Evolutionary conservation across 2,797 vertebrate species (phyloP).

Genomic region (Sebastes vulpes): DNA sequence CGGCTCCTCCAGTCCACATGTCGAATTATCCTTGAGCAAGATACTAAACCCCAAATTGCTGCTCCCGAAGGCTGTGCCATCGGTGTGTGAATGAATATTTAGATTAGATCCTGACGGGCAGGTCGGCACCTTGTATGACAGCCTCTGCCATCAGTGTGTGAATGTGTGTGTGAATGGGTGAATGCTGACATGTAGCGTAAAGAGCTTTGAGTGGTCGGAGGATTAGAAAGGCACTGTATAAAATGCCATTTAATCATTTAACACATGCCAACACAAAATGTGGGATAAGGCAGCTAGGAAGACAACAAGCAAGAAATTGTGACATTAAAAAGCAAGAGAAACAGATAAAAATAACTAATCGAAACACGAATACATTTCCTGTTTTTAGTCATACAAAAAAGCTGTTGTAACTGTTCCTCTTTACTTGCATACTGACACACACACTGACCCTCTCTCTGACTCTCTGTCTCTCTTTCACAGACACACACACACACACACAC

Average conservation of each 20-base stretch:
- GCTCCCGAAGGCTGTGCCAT: too few species aligned
- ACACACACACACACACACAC: conserved; percentile 1
- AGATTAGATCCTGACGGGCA: too few species aligned
- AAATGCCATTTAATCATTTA: neutral
- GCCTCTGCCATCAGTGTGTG: too few species aligned
- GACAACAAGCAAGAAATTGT: neutral
- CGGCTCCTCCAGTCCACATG: too few species aligned
- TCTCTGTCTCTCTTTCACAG: neutral
- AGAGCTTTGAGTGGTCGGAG: neutral
- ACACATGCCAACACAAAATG: neutral
- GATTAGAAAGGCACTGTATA: neutral
- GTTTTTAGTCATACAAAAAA: neutral
- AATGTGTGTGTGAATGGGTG: neutral
- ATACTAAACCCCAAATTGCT: too few species aligned
- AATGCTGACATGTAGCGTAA: neutral
- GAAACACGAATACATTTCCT: neutral
- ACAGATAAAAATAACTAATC: neutral
- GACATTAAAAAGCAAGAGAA: neutral
- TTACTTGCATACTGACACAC: neutral
- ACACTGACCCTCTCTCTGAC: neutral
- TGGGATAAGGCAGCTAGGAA: neutral
- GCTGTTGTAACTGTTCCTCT: neutral
- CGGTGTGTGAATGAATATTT: too few species aligned
- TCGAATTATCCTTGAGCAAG: too few species aligned
- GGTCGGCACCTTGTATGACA: too few species aligned